phyloP scores from a whole-genome alignment of 2,888 invertebrate species.

The Drymonia ruficornis region DNA sequence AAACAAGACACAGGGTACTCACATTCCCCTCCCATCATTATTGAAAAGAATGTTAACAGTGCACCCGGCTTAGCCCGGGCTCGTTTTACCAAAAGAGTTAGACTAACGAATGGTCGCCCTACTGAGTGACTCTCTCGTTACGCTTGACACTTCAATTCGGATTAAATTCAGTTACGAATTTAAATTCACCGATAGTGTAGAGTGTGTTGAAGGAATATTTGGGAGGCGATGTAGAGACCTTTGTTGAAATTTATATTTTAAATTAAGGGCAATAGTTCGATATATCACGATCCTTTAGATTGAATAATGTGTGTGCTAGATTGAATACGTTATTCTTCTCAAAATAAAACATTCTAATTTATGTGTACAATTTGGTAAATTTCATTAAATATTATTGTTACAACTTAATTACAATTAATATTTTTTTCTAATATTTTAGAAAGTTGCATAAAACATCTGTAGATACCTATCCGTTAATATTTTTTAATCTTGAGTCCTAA shows the following conservation, averaged over 20 bases:
- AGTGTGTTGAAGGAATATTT: slow-evolving; percentile 16
- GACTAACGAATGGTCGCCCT: slow-evolving; percentile 80
- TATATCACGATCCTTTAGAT: not conserved
- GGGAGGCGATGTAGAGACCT: not conserved
- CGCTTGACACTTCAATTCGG: slow-evolving; percentile 79
- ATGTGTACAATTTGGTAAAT: too few relatives aligned
- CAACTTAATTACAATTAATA: too few relatives aligned
- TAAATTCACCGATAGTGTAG: slow-evolving; percentile 49
- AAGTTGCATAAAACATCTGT: too few relatives aligned
- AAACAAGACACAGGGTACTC: slow-evolving; percentile 79
- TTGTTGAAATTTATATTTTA: not conserved
- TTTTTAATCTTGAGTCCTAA: too few relatives aligned
- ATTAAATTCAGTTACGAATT: slow-evolving; percentile 70
- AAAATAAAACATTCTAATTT: too few relatives aligned
- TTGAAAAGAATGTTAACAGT: slow-evolving; percentile 83
- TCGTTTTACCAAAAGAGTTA: slow-evolving; percentile 84
- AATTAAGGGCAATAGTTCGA: not conserved
- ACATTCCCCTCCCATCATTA: slow-evolving; percentile 78
- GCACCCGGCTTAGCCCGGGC: slow-evolving; percentile 78
- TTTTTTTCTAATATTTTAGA: too few relatives aligned
- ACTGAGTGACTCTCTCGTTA: slow-evolving; percentile 65
- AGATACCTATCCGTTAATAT: too few relatives aligned
- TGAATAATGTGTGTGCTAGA: too few relatives aligned
- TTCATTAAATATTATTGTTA: too few relatives aligned
- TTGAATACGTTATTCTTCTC: too few relatives aligned